Conservation (phyloP, 2,797 vertebrate genomes). For the Hypotaenidia okinawae region DNA sequence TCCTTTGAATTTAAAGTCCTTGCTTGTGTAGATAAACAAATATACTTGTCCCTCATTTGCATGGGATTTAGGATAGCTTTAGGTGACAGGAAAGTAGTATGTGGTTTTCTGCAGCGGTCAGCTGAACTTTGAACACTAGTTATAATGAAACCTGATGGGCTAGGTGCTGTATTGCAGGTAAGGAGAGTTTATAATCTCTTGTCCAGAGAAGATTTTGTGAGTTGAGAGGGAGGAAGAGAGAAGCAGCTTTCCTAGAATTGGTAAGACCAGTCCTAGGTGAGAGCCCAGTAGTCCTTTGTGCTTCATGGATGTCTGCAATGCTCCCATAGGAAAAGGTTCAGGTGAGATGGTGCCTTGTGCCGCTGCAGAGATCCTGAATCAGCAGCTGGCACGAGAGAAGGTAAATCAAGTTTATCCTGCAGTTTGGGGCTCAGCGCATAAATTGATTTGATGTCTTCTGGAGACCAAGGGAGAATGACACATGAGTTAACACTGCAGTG, state of each 20-base stretch:
- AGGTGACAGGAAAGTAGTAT: neutral
- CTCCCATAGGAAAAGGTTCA: neutral
- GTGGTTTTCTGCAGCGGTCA: neutral
- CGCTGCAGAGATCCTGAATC: neutral
- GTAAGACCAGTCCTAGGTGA: neutral
- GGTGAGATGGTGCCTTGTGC: neutral
- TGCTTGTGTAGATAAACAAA: slow-evolving; percentile 45
- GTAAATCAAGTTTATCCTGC: neutral
- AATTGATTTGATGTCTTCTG: neutral
- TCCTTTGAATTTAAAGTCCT: slow-evolving; percentile 38
- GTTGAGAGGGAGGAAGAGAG: neutral
- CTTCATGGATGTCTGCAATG: accelerated
- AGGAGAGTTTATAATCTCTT: neutral
- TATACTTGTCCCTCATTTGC: slow-evolving; percentile 37
- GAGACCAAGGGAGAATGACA: neutral
- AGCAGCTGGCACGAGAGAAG: neutral
- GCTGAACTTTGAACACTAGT: neutral
- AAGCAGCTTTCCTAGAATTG: neutral
- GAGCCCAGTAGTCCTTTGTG: neutral
- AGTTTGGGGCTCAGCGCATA: neutral
- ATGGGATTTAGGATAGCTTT: neutral
- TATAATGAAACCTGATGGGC: neutral
- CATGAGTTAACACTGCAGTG: neutral
- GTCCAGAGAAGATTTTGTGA: neutral
- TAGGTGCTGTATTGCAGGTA: neutral